These are phyloP conservation scores for Timandra comae DNA, from an alignment of 2,888 invertebrate species.

Conservation along the genomic window DNA sequence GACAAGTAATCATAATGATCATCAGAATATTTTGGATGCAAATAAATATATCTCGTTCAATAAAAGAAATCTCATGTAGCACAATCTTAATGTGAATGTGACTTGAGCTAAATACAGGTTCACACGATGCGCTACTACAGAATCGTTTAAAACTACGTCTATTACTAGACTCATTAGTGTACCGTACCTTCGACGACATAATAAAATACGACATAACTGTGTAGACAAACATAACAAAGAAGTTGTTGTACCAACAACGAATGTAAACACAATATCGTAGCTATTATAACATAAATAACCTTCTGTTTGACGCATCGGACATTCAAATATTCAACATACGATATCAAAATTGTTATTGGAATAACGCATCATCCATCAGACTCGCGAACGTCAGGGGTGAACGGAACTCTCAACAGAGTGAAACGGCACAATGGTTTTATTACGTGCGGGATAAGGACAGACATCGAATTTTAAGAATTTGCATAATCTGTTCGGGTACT, in stretches of 20 bases:
- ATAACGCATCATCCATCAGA: conserved; percentile 76
- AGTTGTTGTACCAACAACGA: too few relatives aligned
- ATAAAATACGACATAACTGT: too few relatives aligned
- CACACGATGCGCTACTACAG: too few relatives aligned
- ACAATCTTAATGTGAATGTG: background rate
- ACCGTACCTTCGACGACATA: too few relatives aligned
- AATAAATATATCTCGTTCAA: too few relatives aligned
- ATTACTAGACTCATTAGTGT: too few relatives aligned
- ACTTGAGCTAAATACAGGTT: too few relatives aligned
- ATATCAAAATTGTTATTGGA: conserved; percentile 75
- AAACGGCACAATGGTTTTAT: conserved; percentile 30
- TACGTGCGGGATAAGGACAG: conserved; percentile 41
- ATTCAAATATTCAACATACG: conserved; percentile 67
- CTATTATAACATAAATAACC: conserved; percentile 6
- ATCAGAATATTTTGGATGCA: too few relatives aligned
- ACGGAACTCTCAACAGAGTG: conserved; percentile 42
- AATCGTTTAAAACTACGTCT: too few relatives aligned
- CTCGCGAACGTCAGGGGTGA: conserved; percentile 63
- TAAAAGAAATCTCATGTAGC: too few relatives aligned
- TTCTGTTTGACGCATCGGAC: conserved; percentile 34
- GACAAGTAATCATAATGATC: too few relatives aligned
- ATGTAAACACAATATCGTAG: background rate
- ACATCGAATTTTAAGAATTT: conserved; percentile 67
- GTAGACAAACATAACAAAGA: too few relatives aligned
- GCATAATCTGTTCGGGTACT: conserved; percentile 75